Evolutionary conservation across 1,140 invertebrate genomes (phyloP).

Genomic region (Cyclina sinensis): DNA sequence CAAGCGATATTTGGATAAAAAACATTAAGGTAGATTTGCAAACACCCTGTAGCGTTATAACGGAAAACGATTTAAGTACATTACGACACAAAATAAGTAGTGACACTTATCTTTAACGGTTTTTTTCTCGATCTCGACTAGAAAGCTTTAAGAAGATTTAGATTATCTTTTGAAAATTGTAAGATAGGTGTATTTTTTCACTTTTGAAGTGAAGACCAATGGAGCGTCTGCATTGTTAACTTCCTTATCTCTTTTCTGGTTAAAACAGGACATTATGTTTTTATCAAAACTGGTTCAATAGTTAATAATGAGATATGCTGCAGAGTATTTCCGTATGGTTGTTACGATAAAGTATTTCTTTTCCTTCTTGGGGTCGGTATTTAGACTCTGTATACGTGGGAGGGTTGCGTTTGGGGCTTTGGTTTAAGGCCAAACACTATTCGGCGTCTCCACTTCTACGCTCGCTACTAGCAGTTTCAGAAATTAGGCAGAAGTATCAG

Average conservation of each 20-base stretch:
- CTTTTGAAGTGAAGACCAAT: not conserved
- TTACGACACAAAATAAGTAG: conserved; percentile 22
- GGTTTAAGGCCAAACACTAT: no score
- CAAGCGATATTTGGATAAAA: not conserved
- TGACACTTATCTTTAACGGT: not conserved
- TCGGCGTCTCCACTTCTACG: no score
- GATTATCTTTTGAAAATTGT: not conserved
- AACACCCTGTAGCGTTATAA: conserved; percentile 21
- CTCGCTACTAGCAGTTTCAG: no score
- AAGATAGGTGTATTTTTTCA: not conserved
- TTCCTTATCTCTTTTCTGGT: not conserved
- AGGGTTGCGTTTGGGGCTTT: no score
- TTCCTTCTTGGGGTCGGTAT: no score
- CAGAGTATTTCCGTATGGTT: no score
- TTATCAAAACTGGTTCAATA: no score
- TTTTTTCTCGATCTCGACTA: not conserved
- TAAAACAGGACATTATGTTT: not conserved
- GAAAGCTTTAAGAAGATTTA: not conserved
- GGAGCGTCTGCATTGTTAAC: not conserved
- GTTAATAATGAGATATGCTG: no score
- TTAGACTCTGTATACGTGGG: no score
- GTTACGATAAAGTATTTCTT: no score
- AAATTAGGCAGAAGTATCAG: no score
- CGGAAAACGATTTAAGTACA: conserved; percentile 32
- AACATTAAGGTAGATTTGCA: not conserved